Percentiles rank a stretch among this genome's conserved stretches.
These are phyloP conservation scores for Lucinisca nassula DNA, from an alignment of 2,888 invertebrate species.

Conservation along the genomic window DNA sequence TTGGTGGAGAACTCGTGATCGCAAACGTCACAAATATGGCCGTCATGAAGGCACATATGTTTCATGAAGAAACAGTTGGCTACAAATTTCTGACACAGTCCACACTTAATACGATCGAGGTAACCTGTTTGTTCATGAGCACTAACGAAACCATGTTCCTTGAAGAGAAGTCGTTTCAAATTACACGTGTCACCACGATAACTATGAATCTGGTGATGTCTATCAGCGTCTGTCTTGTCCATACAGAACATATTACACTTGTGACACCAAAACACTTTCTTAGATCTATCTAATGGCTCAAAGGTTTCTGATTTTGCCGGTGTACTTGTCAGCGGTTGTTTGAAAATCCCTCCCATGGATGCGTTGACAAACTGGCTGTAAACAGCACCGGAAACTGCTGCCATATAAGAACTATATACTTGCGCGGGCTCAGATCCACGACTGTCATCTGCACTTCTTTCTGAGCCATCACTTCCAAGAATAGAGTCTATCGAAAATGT, in stretches of 20 bases:
- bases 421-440: constrained; percentile 13
- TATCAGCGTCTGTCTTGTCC: constrained; percentile 46
- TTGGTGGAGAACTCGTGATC: constrained; percentile 63
- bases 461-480: constrained; percentile 17
- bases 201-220: constrained; percentile 45
- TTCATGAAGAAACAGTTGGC: constrained; percentile 64
- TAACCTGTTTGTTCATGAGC: constrained; percentile 46
- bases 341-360: neutral
- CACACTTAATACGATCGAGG: constrained; percentile 56
- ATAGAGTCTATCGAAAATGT: constrained; percentile 56
- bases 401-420: constrained; percentile 24
- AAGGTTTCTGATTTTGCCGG: neutral
- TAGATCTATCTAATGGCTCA: neutral
- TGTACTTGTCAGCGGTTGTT: constrained; percentile 23
- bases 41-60: constrained; percentile 64
- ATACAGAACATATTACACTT: constrained; percentile 54
- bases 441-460: neutral
- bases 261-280: constrained; percentile 60
- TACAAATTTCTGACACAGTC: constrained; percentile 62
- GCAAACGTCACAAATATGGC: constrained; percentile 59
- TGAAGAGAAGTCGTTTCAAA: constrained; percentile 34
- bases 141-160: constrained; percentile 48
- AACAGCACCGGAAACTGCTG: neutral
- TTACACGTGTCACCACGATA: constrained; percentile 31
- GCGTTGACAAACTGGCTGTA: constrained; percentile 10